Percentiles rank a stretch among this genome's conserved stretches.
Evolutionary conservation across 2,797 vertebrate species (phyloP).

Genomic region (Nannoperca obscura): DNA sequence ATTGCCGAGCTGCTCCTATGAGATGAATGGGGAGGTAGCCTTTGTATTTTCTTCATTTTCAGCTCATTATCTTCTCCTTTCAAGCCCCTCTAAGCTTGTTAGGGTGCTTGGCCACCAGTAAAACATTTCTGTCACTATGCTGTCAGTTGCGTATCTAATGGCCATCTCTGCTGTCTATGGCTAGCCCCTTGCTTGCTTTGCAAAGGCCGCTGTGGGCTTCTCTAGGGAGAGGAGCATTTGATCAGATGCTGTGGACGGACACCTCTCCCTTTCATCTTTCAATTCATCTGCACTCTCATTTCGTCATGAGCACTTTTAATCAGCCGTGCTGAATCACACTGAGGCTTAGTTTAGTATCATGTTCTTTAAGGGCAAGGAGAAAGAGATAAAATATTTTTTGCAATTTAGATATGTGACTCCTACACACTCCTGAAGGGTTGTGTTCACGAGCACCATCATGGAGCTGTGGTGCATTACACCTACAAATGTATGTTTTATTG

Average conservation of each 20-base stretch:
- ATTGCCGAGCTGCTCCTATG: conserved; percentile 43
- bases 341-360: conserved; percentile 42
- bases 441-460: conserved; percentile 58
- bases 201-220: conserved; percentile 46
- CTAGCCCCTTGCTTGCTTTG: conserved; percentile 52
- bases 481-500: conserved; percentile 68
- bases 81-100: conserved; percentile 62
- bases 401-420: conserved; percentile 69
- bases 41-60: conserved; percentile 66
- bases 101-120: conserved; percentile 60
- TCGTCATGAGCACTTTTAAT: conserved; percentile 60
- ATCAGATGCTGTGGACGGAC: conserved; percentile 63
- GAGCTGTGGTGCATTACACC: conserved; percentile 54
- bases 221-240: conserved; percentile 54
- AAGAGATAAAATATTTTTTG: conserved; percentile 66
- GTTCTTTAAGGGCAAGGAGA: conserved; percentile 63
- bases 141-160: conserved; percentile 68
- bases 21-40: conserved; percentile 56
- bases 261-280: conserved; percentile 68
- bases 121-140: conserved; percentile 57
- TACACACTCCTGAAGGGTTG: conserved; percentile 63
- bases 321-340: conserved; percentile 32
- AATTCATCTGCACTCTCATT: conserved; percentile 47
- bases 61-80: conserved; percentile 74
- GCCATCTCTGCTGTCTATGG: conserved; percentile 52